Base-by-base conservation (phyloP, 2,113 vertebrate genomes). In the Megalops atlanticus region DNA sequence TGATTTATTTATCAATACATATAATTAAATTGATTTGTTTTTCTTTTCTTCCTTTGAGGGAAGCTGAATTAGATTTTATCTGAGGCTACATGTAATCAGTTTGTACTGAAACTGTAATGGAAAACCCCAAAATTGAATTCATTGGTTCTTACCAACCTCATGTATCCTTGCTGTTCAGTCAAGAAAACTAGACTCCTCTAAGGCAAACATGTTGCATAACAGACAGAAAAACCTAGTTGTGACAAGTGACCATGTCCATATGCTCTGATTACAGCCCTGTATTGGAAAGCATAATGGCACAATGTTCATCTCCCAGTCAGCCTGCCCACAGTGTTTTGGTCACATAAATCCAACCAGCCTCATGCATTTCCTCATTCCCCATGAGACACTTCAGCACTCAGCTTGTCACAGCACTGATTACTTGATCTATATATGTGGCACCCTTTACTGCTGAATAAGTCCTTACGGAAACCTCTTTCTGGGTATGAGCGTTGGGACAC, bases 121-220 rank as follows among this genome's bases (percentile, higher is more conserved):
- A 0, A 31, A 64, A 64, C 5, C 40, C 11, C 18, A 47, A n/a
- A n/a, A 47, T 79, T 72, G n/a, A 79, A 43, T 27, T 33, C 45
- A 49, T 71, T 41, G 41, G 64, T 79, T 47, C 68, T 79, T 68
- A 47, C 45, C 40, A 72, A 47, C 27, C 33, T n/a, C 41, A 47
- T 40, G 72, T 45, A 36, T 41, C 43, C 33, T 38, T 2, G 18
- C 36, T 47, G 27, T 35, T 47, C 69, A 35, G 43, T 47, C 41
- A 47, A 33, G 24, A 47, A 16, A 45, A 76, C 47, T 41, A 33
- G 11, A 15, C 14, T 33, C 15, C 15, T 14, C n/a, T 31, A 21
- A 31, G 47, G 14, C 24, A 64, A 45, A 35, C 38, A 38, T 38
- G 14, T 38, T 35, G 15, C 33, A 72, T 3, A 35, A 31, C 12